Base-by-base conservation (phyloP, 2,888 invertebrate species). In the Idaea biselata region DNA sequence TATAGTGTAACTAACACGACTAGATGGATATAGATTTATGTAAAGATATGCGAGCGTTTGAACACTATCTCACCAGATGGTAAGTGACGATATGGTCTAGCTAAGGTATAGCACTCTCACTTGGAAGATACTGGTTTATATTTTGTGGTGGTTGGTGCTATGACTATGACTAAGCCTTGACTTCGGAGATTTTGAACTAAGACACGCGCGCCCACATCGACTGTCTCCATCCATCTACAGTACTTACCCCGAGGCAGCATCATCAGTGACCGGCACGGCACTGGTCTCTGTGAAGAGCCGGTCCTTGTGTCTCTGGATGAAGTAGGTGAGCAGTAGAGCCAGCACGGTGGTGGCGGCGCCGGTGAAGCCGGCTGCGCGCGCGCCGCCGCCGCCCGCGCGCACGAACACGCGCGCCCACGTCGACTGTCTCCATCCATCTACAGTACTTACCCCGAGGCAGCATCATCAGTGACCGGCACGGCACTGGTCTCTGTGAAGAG, bases 361-460 rank as follows among this genome's bases (percentile, higher is more conserved):
- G 0, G 79, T 61, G 0, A 61, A 66, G 1, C 77, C 81, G 3
- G 91, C 90, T 18, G 73, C 69, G 1, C 76, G 70, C 57, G 92
- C 89, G 60, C 91, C 89, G 54, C 75, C 80, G 11, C 94, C 93
- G 11, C 96, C 93, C 59, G 97, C 96, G 74, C 94, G 93, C 64
- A 98, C 91, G 85, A 97, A 97, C 91, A 98, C 94, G 68, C 96
- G 94, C 66, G 96, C 95, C 73, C 93, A 5, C 55, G 3, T 14
- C 7, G 1, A n/a, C n/a, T n/a, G n/a, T n/a, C n/a, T 55, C 16
- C 16, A 16, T 55, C 53, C 18, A 18, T n/a, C n/a, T n/a, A 14
- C 5, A 32, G 31, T 33, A 63, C 72, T 77, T 64, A 88, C 87
- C 88, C 86, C 1, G 85, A 70, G 16, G 83, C 78, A 55, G 82